Evolutionary conservation across 2,113 vertebrate genomes (phyloP), one percentile per base, ranked within the genome.

Genomic region (Clinocottus analis): DNA sequence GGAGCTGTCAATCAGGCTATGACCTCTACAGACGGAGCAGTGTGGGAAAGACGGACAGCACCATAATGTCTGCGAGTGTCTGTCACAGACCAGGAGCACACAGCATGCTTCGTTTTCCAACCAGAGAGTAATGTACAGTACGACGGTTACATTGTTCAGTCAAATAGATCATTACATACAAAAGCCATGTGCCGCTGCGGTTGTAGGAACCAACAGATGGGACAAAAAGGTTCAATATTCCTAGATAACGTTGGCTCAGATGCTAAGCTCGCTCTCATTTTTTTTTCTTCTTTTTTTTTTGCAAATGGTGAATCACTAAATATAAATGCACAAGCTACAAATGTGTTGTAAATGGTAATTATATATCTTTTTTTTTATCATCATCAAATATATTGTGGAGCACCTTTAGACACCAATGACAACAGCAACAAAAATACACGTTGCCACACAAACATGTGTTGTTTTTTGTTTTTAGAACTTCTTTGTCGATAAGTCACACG

Each of bases 281-380:
- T 70, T 55, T 62, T 23, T 39, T 23, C 21, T 2, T 16, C 84
- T 75, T 29, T 71, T 64, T 55, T 65, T 66, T 75, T 85, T 64
- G 55, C 77, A 77, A 85, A 64, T 64, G 62, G 62, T 64, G 53
- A 64, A 70, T 80, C 47, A 86, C 75, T 75, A 47, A 82, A 87
- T 81, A 86, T 64, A 85, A 90, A 89, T 62, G 83, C 77, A 87
- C 72, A 83, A 91, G 85, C 86, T 91, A 88, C 81, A 92, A 86
- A 88, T 53, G 27, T 81, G 82, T 84, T 70, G 66, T 79, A 75
- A 87, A 85, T 79, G 67, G 49, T 76, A 67, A 58, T 82, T 66
- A 77, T 49, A 85, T 75, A 84, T 59, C 37, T 68, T 83, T 60
- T 76, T 85, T 82, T 73, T 71, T 55, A 63, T 87, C 77, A 63